Conservation (phyloP, 2,113 vertebrate species). For the Gadus chalcogrammus region DNA sequence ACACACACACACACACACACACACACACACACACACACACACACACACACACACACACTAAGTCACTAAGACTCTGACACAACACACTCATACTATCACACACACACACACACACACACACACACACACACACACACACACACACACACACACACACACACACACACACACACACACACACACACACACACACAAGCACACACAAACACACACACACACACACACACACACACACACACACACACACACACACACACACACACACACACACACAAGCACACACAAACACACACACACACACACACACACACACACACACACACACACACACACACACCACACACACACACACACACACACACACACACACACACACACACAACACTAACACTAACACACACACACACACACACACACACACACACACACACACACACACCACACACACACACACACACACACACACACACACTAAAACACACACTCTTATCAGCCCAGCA, state of each 20-base stretch:
- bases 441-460: no score
- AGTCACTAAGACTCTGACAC: no score
- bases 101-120: constrained; percentile 8
- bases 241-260: constrained; percentile 7
- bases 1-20: not conserved
- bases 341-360: no score
- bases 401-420: constrained; percentile 10
- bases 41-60: not conserved
- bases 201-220: not conserved
- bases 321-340: no score
- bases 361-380: no score
- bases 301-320: no score
- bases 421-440: not conserved
- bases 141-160: no score
- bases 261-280: constrained; percentile 2
- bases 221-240: not conserved
- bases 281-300: no score
- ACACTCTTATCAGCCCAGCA: no score
- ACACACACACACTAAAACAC: no score
- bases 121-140: not conserved
- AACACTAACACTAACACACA: not conserved
- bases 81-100: not conserved
- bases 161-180: no score
- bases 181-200: not conserved
- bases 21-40: not conserved